Percentiles rank a stretch among this genome's conserved stretches.
phyloP scores from a whole-genome alignment of 1,140 invertebrate species.

The Aphelinus certus region DNA sequence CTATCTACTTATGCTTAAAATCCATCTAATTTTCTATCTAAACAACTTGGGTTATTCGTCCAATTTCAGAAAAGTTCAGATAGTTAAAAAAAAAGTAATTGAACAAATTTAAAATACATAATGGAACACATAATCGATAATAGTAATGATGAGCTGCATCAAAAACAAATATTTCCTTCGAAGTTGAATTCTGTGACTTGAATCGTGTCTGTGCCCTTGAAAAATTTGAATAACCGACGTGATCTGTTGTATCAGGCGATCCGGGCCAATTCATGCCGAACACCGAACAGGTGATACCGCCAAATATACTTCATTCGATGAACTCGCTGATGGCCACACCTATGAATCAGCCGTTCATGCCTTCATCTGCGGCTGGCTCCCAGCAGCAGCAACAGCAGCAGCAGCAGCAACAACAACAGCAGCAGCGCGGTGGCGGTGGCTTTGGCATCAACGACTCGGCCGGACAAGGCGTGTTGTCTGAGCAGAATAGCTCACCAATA shows the following conservation, averaged over 20 bases:
- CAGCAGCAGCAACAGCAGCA: conserved; percentile 14
- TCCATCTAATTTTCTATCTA: too few relatives aligned
- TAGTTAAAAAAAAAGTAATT: too few relatives aligned
- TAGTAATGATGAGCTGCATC: too few relatives aligned
- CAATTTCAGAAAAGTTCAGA: too few relatives aligned
- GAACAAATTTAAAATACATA: too few relatives aligned
- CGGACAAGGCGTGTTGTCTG: conserved; percentile 32
- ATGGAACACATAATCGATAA: too few relatives aligned
- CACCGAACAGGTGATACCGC: conserved; percentile 19
- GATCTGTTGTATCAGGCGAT: conserved; percentile 11
- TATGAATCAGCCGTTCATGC: conserved; percentile 29
- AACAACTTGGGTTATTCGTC: too few relatives aligned
- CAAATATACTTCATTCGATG: conserved; percentile 36
- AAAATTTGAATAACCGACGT: too few relatives aligned
- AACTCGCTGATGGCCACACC: conserved; percentile 28
- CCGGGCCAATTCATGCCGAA: conserved; percentile 28
- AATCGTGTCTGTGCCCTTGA: too few relatives aligned
- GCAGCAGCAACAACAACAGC: not conserved
- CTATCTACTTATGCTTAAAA: too few relatives aligned
- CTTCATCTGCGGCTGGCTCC: conserved; percentile 18
- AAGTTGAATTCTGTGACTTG: too few relatives aligned
- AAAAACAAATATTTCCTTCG: too few relatives aligned
- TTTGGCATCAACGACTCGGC: conserved; percentile 15
- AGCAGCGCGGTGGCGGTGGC: conserved; percentile 2
- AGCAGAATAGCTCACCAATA: conserved; percentile 31